Percentiles rank a stretch among this genome's conserved stretches.
Conservation (phyloP, 1,140 invertebrate genomes). For the Battus philenor region DNA sequence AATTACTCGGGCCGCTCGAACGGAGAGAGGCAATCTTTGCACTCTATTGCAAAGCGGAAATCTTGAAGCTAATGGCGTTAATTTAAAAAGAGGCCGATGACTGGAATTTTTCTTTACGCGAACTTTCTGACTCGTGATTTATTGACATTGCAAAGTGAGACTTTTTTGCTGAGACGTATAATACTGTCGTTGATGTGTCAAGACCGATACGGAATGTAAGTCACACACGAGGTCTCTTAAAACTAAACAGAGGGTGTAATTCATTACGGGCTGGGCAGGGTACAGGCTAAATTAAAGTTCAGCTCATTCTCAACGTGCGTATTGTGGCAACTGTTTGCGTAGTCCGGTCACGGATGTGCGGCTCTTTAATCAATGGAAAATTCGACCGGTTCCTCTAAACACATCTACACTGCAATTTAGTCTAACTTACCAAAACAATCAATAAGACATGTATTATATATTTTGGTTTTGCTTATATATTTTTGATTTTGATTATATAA, state of each 20-base stretch:
- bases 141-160: constrained; percentile 41
- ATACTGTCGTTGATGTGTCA: constrained; percentile 23
- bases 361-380: constrained; percentile 64
- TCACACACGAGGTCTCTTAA: constrained; percentile 46
- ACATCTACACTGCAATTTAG: too few species aligned
- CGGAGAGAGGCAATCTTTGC: constrained; percentile 70
- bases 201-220: constrained; percentile 52
- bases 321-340: constrained; percentile 40
- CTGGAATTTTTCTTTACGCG: constrained; percentile 64
- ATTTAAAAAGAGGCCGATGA: constrained; percentile 71
- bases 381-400: constrained; percentile 34
- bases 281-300: constrained; percentile 66
- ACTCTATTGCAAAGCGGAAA: constrained; percentile 67
- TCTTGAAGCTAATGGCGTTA: constrained; percentile 69
- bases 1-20: constrained; percentile 69
- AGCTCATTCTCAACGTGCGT: constrained; percentile 46
- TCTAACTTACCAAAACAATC: too few species aligned
- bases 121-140: constrained; percentile 63
- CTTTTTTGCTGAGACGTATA: constrained; percentile 26
- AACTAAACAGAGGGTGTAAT: constrained; percentile 64
- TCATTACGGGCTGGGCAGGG: constrained; percentile 57
- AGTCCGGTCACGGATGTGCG: constrained; percentile 55
- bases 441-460: too few species aligned
- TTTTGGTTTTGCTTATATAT: not conserved
- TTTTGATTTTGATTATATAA: constrained; percentile 5